Evolutionary conservation across 2,888 invertebrate genomes (phyloP), one percentile per base, ranked within the genome.

Genomic region (Aleiodes leptofemur): DNA sequence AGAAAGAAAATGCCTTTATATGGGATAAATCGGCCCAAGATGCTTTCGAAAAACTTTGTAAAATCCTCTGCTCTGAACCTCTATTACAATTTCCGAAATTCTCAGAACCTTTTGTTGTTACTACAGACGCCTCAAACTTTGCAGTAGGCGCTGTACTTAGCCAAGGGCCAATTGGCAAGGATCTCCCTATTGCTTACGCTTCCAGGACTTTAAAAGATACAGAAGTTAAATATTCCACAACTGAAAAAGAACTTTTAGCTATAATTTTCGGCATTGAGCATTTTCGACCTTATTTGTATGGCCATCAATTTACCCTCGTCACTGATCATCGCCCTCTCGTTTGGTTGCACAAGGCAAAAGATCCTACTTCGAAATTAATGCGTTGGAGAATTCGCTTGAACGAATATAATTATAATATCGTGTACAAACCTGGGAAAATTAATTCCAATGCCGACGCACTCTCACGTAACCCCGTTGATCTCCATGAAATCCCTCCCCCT

Each of bases 131-230:
- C 0, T 80, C 78, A 0, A 73, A 74, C 0, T 57, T 69, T 9
- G 83, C 82, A 4, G 51, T 85, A 3, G 85, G 82, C 4, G 82
- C 80, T 0, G 73, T 84, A 0, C 69, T 86, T 7, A 72, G 77
- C 9, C 83, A 86, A 59, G 77, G 77, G 7, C 50, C 69, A 3
- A 48, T 73, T 6, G 79, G 76, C 0, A 53, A 51, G 11, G 80
- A 82, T 73, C 61, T 71, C 23, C 74, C 75, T 9, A 73, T 80
- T 4, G 76, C 79, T 13, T 80, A 77, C 51, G 73, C 75, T n/a
- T 69, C 74, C 7, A 29, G 78, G 34, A 57, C 76, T 8, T 69
- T 83, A 0, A 76, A 61, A 0, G 16, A 72, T 7, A 50, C 79
- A 11, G 82, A 84, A 71, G 48, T 64, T 8, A 78, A 78, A 55